These are phyloP conservation scores for Pogoniulus pusillus DNA, from an alignment of 2,797 vertebrate genomes.

Conservation along the genomic window DNA sequence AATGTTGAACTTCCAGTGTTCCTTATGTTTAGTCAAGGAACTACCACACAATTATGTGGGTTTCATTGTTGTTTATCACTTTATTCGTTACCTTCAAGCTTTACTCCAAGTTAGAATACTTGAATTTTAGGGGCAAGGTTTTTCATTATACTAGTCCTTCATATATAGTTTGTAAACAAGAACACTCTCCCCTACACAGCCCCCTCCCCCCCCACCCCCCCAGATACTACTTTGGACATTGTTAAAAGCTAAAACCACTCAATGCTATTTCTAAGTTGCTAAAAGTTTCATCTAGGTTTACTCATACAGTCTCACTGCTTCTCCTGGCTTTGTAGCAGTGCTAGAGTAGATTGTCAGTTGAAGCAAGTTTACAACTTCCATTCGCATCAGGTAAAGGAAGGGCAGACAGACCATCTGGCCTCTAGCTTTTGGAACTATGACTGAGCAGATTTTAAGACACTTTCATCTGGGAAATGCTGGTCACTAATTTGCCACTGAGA, in stretches of 20 bases:
- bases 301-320: not conserved
- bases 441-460: not conserved
- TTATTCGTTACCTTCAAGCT: not conserved
- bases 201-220: fast-evolving
- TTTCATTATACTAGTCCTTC: not conserved
- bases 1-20: not conserved
- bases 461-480: not conserved
- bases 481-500: not conserved
- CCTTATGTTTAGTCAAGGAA: not conserved
- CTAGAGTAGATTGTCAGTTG: not conserved
- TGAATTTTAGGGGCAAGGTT: not conserved
- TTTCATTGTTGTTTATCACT: not conserved
- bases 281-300: not conserved
- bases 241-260: fast-evolving
- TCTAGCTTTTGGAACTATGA: not conserved
- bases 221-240: not conserved
- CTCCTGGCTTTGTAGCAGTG: not conserved
- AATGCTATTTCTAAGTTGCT: not conserved
- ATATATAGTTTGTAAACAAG: not conserved
- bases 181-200: too few relatives aligned
- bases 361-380: not conserved
- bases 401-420: not conserved
- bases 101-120: not conserved
- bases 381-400: not conserved
- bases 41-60: not conserved